These are phyloP conservation scores for Melipona quadrifasciata DNA, from an alignment of 1,140 invertebrate species.

Conservation along the genomic window DNA sequence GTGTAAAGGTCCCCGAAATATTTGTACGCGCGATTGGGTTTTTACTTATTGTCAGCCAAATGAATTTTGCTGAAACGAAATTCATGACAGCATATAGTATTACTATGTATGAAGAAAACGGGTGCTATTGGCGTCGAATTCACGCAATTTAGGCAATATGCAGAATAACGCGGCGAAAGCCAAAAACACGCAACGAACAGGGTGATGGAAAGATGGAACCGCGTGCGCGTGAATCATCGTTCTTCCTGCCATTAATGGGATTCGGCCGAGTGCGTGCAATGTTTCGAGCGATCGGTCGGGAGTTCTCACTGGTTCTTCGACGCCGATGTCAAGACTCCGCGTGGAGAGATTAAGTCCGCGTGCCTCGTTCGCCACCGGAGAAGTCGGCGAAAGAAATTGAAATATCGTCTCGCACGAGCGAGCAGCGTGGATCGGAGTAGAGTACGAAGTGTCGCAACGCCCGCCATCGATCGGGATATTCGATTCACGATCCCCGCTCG, in stretches of 20 bases:
- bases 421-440: constrained; percentile 16
- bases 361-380: constrained; percentile 20
- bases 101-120: not conserved
- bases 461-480: constrained; percentile 46
- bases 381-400: constrained; percentile 38
- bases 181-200: constrained; percentile 36
- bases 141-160: constrained; percentile 8
- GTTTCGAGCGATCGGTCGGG: constrained; percentile 17
- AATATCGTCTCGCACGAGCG: constrained; percentile 56
- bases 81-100: not conserved
- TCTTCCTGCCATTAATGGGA: constrained; percentile 63
- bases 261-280: constrained; percentile 36
- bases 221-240: constrained; percentile 60
- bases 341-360: constrained; percentile 34
- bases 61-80: too few species aligned
- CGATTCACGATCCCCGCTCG: constrained; percentile 20
- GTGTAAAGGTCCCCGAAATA: not conserved
- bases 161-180: constrained; percentile 46
- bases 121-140: too few species aligned
- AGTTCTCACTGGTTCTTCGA: not conserved
- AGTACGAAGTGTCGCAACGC: constrained; percentile 40
- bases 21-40: too few species aligned
- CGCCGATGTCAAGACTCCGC: not conserved
- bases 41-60: too few species aligned
- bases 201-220: constrained; percentile 47